Conservation (phyloP, 2,888 invertebrate genomes). For the Phytoseiulus persimilis region DNA sequence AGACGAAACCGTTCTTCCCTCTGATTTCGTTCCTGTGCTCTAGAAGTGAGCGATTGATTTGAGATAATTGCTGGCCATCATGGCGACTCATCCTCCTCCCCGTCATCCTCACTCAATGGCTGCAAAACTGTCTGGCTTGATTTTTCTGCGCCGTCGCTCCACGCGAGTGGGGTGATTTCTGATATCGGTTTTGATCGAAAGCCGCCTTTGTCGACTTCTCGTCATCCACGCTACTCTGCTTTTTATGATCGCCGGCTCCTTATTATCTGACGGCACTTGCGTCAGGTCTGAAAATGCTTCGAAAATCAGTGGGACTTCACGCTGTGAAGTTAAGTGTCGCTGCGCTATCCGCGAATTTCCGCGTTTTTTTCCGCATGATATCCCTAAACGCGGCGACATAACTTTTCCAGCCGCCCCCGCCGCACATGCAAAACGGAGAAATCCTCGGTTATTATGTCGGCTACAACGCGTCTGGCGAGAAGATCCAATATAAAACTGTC, state of each 20-base stretch:
- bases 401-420: conserved; percentile 12
- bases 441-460: conserved; percentile 34
- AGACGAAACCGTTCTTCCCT: not conserved
- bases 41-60: not conserved
- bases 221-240: too few relatives aligned
- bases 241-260: too few relatives aligned
- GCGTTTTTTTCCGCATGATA: not conserved
- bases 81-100: not conserved
- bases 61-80: not conserved
- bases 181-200: too few relatives aligned
- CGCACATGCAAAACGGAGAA: conserved; percentile 25
- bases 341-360: not conserved
- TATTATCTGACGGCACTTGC: too few relatives aligned
- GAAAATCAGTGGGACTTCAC: too few relatives aligned
- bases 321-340: too few relatives aligned
- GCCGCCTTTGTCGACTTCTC: too few relatives aligned
- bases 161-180: too few relatives aligned
- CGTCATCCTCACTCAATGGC: not conserved
- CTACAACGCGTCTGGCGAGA: conserved; percentile 19
- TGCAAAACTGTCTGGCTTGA: too few relatives aligned
- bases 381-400: not conserved
- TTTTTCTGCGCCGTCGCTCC: too few relatives aligned
- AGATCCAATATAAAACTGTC: conserved; percentile 30
- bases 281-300: too few relatives aligned
- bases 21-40: not conserved